A percentile compares a stretch with the other conserved stretches of the same genome.
phyloP scores from a whole-genome alignment of 2,797 vertebrate genomes.

The Xenopus petersii region DNA sequence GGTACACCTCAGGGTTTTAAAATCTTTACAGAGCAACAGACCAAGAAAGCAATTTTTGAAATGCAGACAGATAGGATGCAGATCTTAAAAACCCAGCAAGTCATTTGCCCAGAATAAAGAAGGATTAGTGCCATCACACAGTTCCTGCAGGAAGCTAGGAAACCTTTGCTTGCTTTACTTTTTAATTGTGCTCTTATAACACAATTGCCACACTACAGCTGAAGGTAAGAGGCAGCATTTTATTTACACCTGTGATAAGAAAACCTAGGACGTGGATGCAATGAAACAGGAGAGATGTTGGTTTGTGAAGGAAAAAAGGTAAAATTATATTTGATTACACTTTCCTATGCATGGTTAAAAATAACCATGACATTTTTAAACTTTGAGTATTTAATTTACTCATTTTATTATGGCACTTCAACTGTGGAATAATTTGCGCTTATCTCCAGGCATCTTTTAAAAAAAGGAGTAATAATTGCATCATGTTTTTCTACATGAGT shows the following conservation, averaged over 20 bases:
- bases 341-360: too few species aligned
- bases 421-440: too few species aligned
- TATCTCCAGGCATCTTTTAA: too few species aligned
- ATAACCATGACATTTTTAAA: too few species aligned
- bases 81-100: constrained; percentile 21
- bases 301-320: too few species aligned
- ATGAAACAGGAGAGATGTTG: neutral
- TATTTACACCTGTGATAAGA: neutral
- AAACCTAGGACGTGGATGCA: too few species aligned
- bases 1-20: constrained; percentile 42
- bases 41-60: constrained; percentile 42
- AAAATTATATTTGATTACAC: too few species aligned
- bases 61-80: constrained; percentile 34
- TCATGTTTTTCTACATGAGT: too few species aligned
- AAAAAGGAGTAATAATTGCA: too few species aligned
- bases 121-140: constrained; percentile 28
- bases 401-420: too few species aligned
- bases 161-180: constrained; percentile 22
- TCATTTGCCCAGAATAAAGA: constrained; percentile 24
- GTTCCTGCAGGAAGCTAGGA: constrained; percentile 12
- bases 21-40: constrained; percentile 47
- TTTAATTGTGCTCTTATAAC: constrained; percentile 8
- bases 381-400: too few species aligned
- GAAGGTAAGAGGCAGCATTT: neutral
- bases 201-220: constrained; percentile 5